These are phyloP conservation scores for Acanthosepion esculentum DNA, from an alignment of 2,888 invertebrate genomes.

Conservation along the genomic window DNA sequence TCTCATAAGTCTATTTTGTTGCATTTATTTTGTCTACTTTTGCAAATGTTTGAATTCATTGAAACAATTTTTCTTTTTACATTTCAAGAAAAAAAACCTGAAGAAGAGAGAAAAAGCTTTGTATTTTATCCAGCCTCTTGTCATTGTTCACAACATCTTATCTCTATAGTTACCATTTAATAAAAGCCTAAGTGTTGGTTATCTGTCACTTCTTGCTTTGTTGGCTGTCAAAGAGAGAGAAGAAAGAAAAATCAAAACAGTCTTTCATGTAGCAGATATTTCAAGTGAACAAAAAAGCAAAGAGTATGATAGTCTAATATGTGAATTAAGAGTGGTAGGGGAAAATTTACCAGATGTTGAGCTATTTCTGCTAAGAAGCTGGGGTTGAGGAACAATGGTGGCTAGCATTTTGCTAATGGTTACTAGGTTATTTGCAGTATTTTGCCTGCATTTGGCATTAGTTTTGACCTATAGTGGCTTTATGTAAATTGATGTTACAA, in stretches of 20 bases:
- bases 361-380: neutral
- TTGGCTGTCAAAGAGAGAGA: neutral
- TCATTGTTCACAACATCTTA: neutral
- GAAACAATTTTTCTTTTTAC: neutral
- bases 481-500: too few relatives aligned
- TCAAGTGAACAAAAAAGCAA: neutral
- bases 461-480: neutral
- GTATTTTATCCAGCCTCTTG: neutral
- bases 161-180: neutral
- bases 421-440: neutral
- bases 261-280: neutral
- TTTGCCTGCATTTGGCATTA: neutral
- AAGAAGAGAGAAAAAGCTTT: neutral
- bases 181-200: neutral
- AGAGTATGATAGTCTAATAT: neutral
- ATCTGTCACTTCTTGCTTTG: neutral
- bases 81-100: neutral
- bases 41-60: neutral
- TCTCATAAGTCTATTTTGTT: neutral
- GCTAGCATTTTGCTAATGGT: too few relatives aligned
- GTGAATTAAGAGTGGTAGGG: neutral
- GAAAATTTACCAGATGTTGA: neutral
- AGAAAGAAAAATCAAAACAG: neutral
- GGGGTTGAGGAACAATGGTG: neutral
- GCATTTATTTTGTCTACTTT: neutral